A percentile compares a stretch with the other conserved stretches of the same genome.
These are phyloP conservation scores for Alentia gelatinosa DNA, from an alignment of 2,888 invertebrate species.

Conservation along the genomic window DNA sequence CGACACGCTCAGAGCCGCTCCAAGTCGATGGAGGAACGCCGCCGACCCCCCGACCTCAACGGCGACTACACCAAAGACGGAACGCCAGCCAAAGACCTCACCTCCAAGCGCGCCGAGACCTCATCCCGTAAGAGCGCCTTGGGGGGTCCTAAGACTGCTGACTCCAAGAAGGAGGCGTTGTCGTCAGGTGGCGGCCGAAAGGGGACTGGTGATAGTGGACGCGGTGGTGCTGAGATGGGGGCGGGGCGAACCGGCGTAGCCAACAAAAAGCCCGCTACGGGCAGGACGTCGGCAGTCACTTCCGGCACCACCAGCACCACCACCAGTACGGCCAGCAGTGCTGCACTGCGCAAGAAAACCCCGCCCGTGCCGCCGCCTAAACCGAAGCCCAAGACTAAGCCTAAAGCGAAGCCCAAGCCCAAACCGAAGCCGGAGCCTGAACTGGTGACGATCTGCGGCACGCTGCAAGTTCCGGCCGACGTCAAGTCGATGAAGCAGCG, in stretches of 20 bases:
- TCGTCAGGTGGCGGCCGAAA: background rate
- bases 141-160: background rate
- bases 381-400: background rate
- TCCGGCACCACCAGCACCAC: background rate
- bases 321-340: background rate
- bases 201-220: background rate
- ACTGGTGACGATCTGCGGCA: conserved; percentile 74
- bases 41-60: background rate
- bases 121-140: background rate
- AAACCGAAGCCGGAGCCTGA: conserved; percentile 56
- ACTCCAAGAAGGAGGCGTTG: background rate
- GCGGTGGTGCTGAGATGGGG: background rate
- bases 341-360: background rate
- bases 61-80: conserved; percentile 49
- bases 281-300: background rate
- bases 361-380: background rate
- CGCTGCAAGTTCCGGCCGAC: conserved; percentile 76
- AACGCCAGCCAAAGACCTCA: conserved; percentile 36
- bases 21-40: conserved; percentile 35
- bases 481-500: conserved; percentile 78
- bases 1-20: conserved; percentile 43
- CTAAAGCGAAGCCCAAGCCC: conserved; percentile 51
- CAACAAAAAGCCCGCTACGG: conserved; percentile 7
- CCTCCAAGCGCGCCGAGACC: conserved; percentile 47
- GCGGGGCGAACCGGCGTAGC: conserved; percentile 12